Evolutionary conservation across 2,888 invertebrate genomes (phyloP).

Genomic region (Watsonalla binaria): DNA sequence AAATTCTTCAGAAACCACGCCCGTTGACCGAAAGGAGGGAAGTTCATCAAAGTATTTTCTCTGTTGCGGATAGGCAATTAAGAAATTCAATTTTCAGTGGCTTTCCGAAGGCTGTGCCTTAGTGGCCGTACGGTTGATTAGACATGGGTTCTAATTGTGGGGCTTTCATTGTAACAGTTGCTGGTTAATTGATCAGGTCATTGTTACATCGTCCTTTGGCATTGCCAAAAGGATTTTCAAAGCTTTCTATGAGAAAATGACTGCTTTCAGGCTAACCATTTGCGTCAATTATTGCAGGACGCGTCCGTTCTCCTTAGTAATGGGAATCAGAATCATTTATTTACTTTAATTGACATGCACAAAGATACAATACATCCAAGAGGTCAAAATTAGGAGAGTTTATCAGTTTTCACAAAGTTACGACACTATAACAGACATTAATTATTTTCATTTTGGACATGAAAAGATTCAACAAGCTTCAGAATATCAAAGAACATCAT

Average conservation of each 20-base stretch:
- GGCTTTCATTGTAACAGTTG: background rate
- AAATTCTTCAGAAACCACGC: slow-evolving; percentile 54
- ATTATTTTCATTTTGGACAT: no score
- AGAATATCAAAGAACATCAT: background rate
- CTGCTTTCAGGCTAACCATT: no score
- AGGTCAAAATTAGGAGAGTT: no score
- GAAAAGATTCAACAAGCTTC: no score
- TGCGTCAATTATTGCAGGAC: no score
- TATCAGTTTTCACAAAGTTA: no score
- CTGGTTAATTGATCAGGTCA: background rate
- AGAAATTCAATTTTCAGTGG: slow-evolving; percentile 55
- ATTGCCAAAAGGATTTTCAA: background rate
- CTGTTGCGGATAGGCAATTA: slow-evolving; percentile 63
- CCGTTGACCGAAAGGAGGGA: slow-evolving; percentile 54
- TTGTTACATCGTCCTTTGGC: background rate
- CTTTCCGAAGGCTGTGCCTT: background rate
- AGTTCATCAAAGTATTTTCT: slow-evolving; percentile 59
- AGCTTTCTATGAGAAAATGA: no score
- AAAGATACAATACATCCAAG: no score
- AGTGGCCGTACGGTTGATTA: background rate
- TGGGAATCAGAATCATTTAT: no score
- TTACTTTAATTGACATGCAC: no score
- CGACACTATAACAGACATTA: no score
- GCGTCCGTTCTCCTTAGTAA: no score
- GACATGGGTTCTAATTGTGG: background rate